phyloP scores from a whole-genome alignment of 2,888 invertebrate genomes.

The Drosophila robusta region DNA sequence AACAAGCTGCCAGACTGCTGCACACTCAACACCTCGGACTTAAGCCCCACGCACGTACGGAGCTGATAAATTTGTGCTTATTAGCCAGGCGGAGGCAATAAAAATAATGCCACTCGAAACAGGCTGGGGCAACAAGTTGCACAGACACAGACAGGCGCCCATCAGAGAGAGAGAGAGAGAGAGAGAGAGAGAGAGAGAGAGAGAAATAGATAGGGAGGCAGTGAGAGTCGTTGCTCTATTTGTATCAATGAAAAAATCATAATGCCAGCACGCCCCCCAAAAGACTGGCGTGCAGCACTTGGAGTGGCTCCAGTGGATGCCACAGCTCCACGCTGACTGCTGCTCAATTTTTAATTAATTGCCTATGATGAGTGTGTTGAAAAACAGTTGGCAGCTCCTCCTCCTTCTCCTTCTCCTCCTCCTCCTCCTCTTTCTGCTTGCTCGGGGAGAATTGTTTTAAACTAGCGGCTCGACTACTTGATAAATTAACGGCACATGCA shows the following conservation, averaged over 20 bases:
- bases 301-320: slow-evolving; percentile 22
- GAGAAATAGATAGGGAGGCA: too few relatives aligned
- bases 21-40: slow-evolving; percentile 51
- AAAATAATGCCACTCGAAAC: slow-evolving; percentile 54
- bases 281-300: slow-evolving; percentile 28
- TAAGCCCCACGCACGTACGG: slow-evolving; percentile 69
- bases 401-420: not conserved
- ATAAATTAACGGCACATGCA: slow-evolving; percentile 81
- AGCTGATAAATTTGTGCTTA: slow-evolving; percentile 77
- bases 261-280: slow-evolving; percentile 71
- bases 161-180: not conserved
- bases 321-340: slow-evolving; percentile 10
- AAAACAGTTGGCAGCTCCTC: slow-evolving; percentile 49
- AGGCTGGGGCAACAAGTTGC: slow-evolving; percentile 66
- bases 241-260: slow-evolving; percentile 82
- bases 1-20: slow-evolving; percentile 15
- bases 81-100: slow-evolving; percentile 63
- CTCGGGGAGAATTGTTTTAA: slow-evolving; percentile 48
- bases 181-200: not conserved
- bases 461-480: slow-evolving; percentile 61
- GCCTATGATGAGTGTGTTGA: slow-evolving; percentile 80
- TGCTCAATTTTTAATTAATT: slow-evolving; percentile 75
- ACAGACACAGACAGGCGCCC: slow-evolving; percentile 20
- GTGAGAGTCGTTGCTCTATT: slow-evolving; percentile 51
- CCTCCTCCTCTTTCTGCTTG: not conserved